phyloP scores from a whole-genome alignment of 2,888 invertebrate genomes.

The Agrochola lychnidis region DNA sequence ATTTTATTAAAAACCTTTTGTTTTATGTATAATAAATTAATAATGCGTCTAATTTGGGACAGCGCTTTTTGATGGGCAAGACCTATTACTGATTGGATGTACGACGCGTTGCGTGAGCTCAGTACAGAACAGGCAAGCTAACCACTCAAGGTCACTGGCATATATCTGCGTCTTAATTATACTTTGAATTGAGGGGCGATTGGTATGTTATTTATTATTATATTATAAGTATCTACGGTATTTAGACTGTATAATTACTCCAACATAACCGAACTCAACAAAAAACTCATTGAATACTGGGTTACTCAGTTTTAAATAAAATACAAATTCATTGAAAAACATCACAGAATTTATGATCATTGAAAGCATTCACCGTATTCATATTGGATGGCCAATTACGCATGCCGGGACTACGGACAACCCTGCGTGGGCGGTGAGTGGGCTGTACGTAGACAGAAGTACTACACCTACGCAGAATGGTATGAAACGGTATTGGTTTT shows the following conservation, averaged over 20 bases:
- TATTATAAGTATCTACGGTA: neutral
- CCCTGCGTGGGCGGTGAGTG: conserved; percentile 18
- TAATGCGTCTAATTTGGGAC: too few relatives aligned
- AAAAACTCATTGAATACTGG: neutral
- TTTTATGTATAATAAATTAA: too few relatives aligned
- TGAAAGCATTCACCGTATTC: conserved; percentile 44
- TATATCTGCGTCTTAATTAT: neutral
- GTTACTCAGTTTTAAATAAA: conserved; percentile 22
- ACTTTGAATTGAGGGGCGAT: neutral
- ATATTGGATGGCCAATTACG: conserved; percentile 41
- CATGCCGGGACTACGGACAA: conserved; percentile 9
- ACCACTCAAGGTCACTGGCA: too few relatives aligned
- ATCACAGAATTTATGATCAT: conserved; percentile 51
- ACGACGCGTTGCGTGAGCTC: too few relatives aligned
- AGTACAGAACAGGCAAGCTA: too few relatives aligned
- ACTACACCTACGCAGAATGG: conserved; percentile 22
- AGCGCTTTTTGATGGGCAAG: too few relatives aligned
- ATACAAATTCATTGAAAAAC: conserved; percentile 47
- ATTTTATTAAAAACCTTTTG: too few relatives aligned
- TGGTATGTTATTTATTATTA: too few relatives aligned
- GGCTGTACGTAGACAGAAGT: conserved; percentile 11
- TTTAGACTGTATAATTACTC: neutral
- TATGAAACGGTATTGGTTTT: conserved; percentile 1
- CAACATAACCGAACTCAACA: too few relatives aligned
- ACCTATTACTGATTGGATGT: too few relatives aligned